These are phyloP conservation scores for Austrofundulus limnaeus DNA, from an alignment of 2,113 vertebrate species.

Conservation along the genomic window DNA sequence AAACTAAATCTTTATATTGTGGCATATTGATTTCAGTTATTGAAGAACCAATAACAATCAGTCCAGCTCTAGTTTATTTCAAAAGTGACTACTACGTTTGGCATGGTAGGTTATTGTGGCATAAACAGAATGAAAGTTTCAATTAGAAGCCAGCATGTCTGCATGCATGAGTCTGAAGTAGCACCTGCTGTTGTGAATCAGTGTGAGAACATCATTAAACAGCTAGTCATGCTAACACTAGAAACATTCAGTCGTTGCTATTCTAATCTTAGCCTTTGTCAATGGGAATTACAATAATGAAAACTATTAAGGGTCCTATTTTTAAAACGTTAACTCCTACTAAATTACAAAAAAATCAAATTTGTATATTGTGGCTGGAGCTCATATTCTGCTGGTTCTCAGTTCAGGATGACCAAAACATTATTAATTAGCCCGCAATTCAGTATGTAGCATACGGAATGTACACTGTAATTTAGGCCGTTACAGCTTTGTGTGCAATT, in stretches of 20 bases:
- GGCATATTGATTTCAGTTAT: no score
- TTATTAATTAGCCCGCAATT: not conserved
- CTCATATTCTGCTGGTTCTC: not conserved
- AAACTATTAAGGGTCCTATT: not conserved
- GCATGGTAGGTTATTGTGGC: conserved; percentile 1
- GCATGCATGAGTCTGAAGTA: conserved; percentile 31
- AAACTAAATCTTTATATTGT: not conserved
- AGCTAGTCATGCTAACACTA: conserved; percentile 26
- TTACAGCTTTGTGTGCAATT: not conserved
- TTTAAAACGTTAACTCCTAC: not conserved
- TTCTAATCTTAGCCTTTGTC: conserved; percentile 2
- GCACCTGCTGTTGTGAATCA: conserved; percentile 50
- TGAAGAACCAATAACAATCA: not conserved
- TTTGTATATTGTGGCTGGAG: not conserved
- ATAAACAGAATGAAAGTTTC: conserved; percentile 26
- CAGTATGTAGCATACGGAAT: not conserved
- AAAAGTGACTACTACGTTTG: not conserved
- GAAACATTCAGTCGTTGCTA: conserved; percentile 16
- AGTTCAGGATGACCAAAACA: not conserved
- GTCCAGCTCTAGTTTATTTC: not conserved
- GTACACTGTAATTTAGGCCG: not conserved
- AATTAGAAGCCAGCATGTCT: conserved; percentile 11
- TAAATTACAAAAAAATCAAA: no score
- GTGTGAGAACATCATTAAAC: conserved; percentile 38
- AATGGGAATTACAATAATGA: not conserved